These are phyloP conservation scores for Branchipolynoe longqiensis DNA, from an alignment of 2,888 invertebrate genomes.

Conservation along the genomic window DNA sequence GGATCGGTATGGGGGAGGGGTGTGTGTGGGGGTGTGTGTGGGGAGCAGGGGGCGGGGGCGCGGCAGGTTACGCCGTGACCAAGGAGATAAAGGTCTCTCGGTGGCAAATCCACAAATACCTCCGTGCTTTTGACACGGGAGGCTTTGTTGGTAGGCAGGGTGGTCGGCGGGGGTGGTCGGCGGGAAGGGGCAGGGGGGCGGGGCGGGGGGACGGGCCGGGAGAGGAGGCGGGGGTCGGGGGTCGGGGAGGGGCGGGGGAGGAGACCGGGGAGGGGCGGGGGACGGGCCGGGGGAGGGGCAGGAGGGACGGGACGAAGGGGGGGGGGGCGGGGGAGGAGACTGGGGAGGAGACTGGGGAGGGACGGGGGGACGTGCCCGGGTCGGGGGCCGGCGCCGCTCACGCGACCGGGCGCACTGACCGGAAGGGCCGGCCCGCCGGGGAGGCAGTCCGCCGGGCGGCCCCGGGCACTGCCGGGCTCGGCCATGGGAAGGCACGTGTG, in stretches of 20 bases:
- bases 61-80: neutral
- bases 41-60: too few relatives aligned
- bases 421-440: conserved; percentile 6
- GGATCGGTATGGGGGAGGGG: too few relatives aligned
- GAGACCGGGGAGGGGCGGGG: too few relatives aligned
- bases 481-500: neutral
- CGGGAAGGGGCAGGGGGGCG: neutral
- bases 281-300: too few relatives aligned
- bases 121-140: neutral
- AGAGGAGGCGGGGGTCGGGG: too few relatives aligned
- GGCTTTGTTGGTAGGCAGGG: neutral
- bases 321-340: too few relatives aligned
- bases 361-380: neutral
- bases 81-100: conserved; percentile 25
- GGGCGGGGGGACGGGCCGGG: neutral
- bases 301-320: too few relatives aligned
- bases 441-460: too few relatives aligned
- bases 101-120: conserved; percentile 36
- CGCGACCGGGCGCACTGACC: conserved; percentile 34
- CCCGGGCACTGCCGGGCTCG: neutral
- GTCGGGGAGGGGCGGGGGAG: neutral
- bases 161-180: neutral
- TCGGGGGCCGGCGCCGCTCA: neutral
- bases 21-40: too few relatives aligned
- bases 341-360: too few relatives aligned